Base-by-base conservation (phyloP, 37 sponge, comb jelly and placozoan genomes). In the Trichoplax adhaerens region DNA sequence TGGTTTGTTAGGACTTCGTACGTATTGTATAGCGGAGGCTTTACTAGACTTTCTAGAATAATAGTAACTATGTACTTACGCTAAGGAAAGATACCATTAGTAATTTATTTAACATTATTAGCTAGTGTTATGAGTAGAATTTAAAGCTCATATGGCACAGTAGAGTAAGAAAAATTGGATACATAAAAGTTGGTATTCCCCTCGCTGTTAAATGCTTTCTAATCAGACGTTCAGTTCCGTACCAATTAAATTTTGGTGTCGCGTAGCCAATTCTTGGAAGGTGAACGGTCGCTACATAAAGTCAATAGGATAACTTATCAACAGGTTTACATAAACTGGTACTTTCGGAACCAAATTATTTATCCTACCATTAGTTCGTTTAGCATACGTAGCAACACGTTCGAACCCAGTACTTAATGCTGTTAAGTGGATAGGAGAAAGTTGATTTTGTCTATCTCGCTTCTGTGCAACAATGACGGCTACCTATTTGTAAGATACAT, bases 211-310 rank as follows among this genome's bases (percentile, higher is more conserved):
- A 69, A 69, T 87, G 79, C 66, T 87, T 87, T 59, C 84, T 65
- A 50, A 87, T 80, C 55, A 87, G 72, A 55, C 88, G 51, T 59
- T 87, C 88, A 58, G 88, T 87, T 2, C 88, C 88, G 62, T 87
- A 87, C 88, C 88, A 87, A 79, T 87, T 87, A 81, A 87, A 87
- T 76, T 80, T 72, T 12, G 78, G 84, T 46, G 84, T 83, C 68
- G 84, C 69, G 69, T 87, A 81, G 0, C 88, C 88, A 10, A 87
- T 87, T 7, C 88, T 52, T 1, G 88, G 88, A 2, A 83, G 79
- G 58, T 87, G 88, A 55, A 87, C 88, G 81, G 81, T 83, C 58
- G 88, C 88, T 84, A 66, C 3, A 66, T n/a, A 55, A 57, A 2
- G 60, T 2, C 29, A 64, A 3, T 48, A 63, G 62, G 5, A 50